Conservation (phyloP, 92 coral and sea anemone genomes). For the Micromussa lordhowensis region DNA sequence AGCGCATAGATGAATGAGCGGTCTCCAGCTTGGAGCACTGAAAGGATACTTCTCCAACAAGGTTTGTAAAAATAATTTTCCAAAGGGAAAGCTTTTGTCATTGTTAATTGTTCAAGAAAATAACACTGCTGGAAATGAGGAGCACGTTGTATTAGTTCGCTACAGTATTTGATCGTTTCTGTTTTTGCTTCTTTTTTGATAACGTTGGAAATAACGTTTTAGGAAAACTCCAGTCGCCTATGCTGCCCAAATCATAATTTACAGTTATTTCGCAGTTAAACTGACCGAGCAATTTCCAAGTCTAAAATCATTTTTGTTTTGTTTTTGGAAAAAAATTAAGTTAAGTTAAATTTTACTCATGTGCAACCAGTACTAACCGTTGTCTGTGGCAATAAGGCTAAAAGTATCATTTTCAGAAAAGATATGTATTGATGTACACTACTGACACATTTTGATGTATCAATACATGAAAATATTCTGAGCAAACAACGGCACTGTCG, state of each 20-base stretch:
- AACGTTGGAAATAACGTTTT: neutral
- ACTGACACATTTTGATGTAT: neutral
- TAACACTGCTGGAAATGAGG: neutral
- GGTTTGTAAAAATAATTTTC: neutral
- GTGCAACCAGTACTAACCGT: neutral
- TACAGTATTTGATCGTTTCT: neutral
- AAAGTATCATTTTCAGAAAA: neutral
- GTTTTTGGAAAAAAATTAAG: neutral
- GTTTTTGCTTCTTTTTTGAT: too few species aligned
- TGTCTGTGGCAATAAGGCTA: neutral
- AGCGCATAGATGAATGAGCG: neutral
- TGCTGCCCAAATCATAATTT: neutral
- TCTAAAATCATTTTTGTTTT: neutral
- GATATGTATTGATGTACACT: neutral
- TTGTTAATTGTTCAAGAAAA: neutral
- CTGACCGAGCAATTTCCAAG: neutral
- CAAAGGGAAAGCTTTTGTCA: slow-evolving; percentile 1
- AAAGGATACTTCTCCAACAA: neutral
- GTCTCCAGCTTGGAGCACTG: neutral
- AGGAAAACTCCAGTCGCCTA: too few species aligned
- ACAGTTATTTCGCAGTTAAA: neutral
- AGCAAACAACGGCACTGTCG: neutral
- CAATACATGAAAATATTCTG: neutral
- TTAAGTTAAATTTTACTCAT: neutral
- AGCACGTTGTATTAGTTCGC: neutral